Evolutionary conservation across 2,797 vertebrate species (phyloP), one percentile per base, ranked within the genome.

Genomic region (Gymnoscopelus microlampas): DNA sequence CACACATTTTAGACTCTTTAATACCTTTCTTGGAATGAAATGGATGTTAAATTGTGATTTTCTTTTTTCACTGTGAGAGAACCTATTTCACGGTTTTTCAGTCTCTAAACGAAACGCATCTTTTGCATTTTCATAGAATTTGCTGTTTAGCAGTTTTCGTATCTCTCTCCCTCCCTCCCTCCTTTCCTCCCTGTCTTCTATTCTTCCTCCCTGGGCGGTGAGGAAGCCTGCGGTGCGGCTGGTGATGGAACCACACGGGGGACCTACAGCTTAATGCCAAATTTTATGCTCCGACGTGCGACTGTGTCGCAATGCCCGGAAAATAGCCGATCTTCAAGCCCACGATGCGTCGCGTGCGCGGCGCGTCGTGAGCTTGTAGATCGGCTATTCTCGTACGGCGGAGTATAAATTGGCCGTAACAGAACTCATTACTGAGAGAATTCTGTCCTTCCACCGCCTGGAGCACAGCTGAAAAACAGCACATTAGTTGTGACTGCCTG

Each of bases 371-470:
- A 44, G 8, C 39, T 44, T 44, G 39, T 44, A 44, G 39, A 44
- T 44, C 39, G 5, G 8, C 39, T 44, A 9, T 8, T 44, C 10
- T 8, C 2, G 26, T 29, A 29, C 26, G 19, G 19, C 19, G 19
- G 19, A 29, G 26, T 29, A 29, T 29, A 29, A 29, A 29, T 29
- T 3, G 6, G 69, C 80, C 23, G 24, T 74, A 83, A 74, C 82
- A 74, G 70, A 72, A 75, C 68, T 88, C 85, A 89, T 90, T 86
- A 88, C 72, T 14, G 75, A 23, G 51, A 68, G 73, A 71, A 67
- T 82, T 63, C 66, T 83, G 71, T 61, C 53, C 66, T 81, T 79
- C 64, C 64, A 26, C 68, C 59, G 87, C 86, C 85, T 68, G 70
- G 61, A 85, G 84, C 82, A 39, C 4, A 8, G 58, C 76, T 75